A percentile compares a stretch with the other conserved stretches of the same genome.
Conservation (phyloP, 2,888 invertebrate species). For the Odontocolon sp. region DNA sequence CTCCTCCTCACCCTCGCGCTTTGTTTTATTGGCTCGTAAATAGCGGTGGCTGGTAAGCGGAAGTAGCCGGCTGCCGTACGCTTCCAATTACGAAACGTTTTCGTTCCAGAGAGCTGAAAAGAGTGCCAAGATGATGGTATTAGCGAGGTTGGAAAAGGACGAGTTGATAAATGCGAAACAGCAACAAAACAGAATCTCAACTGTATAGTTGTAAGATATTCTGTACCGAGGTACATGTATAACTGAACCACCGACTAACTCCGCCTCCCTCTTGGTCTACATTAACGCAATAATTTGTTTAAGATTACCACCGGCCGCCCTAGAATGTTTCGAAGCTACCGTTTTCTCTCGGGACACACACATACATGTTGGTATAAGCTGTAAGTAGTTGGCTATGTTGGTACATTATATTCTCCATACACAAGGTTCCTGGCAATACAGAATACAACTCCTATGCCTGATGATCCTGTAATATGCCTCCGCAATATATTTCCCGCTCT, state of each 20-base stretch:
- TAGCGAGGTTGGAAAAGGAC: constrained; percentile 20
- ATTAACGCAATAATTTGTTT: constrained; percentile 65
- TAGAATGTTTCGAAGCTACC: constrained; percentile 46
- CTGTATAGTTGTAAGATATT: constrained; percentile 11
- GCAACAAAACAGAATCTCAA: constrained; percentile 34
- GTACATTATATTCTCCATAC: constrained; percentile 35
- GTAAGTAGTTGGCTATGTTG: constrained; percentile 16
- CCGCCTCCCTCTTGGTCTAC: constrained; percentile 24
- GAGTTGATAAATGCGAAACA: constrained; percentile 2
- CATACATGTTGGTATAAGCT: not conserved
- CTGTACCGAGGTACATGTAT: not conserved
- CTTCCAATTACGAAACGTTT: constrained; percentile 71
- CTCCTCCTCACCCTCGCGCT: constrained; percentile 54
- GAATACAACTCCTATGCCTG: constrained; percentile 22
- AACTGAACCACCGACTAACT: not conserved
- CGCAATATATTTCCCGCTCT: not conserved
- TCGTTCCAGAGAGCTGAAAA: constrained; percentile 54
- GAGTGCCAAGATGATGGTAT: constrained; percentile 38
- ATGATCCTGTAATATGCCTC: constrained; percentile 41
- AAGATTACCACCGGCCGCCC: constrained; percentile 48
- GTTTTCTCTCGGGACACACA: not conserved
- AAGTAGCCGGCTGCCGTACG: constrained; percentile 70
- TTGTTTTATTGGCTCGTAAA: constrained; percentile 78
- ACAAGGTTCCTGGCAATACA: constrained; percentile 29
- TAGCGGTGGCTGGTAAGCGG: constrained; percentile 72